Conservation (phyloP, 2,888 invertebrate genomes). For the Pachydiplax longipennis region DNA sequence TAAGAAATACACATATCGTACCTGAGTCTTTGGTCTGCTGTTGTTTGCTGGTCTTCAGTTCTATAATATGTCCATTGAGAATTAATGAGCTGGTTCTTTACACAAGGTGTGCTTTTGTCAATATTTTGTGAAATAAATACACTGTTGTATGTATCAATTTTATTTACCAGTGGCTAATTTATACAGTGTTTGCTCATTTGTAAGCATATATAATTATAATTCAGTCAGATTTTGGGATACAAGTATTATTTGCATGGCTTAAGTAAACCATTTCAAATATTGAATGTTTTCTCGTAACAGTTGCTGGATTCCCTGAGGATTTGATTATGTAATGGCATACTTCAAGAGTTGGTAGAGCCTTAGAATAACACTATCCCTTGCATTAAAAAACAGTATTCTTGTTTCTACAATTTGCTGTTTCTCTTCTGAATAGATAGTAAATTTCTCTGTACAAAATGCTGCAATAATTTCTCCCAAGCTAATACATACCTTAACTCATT, state of each 20-base stretch:
- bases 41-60: neutral
- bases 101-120: neutral
- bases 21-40: neutral
- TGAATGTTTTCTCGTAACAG: neutral
- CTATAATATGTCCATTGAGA: neutral
- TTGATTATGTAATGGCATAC: neutral
- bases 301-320: constrained; percentile 16
- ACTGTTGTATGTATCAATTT: neutral
- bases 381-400: neutral
- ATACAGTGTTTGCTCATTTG: constrained; percentile 3
- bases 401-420: neutral
- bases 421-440: too few species aligned
- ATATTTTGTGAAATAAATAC: constrained; percentile 29
- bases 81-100: neutral
- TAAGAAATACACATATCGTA: neutral
- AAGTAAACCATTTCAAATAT: neutral
- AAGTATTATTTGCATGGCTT: neutral
- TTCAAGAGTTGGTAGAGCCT: neutral
- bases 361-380: neutral
- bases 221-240: neutral
- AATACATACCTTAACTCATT: too few species aligned
- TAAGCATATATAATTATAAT: neutral
- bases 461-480: too few species aligned
- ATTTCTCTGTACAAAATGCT: too few species aligned
- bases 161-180: constrained; percentile 10